These are phyloP conservation scores for Gallinago jamesoni DNA, from an alignment of 2,113 vertebrate species.

Conservation along the genomic window DNA sequence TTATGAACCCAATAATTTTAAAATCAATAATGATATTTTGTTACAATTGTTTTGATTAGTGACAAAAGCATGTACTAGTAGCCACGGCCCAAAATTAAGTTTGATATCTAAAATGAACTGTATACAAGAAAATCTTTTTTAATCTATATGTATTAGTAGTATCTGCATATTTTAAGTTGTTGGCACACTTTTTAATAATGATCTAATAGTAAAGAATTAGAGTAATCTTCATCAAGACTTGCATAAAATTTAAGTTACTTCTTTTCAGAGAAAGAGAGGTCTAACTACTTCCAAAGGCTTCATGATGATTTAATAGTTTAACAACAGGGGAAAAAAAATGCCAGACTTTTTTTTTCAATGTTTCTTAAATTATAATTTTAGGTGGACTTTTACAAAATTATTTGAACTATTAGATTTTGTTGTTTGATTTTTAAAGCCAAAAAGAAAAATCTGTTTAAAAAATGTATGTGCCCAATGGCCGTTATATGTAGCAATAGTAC, in stretches of 20 bases:
- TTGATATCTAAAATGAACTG: not conserved
- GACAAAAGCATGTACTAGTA: not conserved
- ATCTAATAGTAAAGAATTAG: not conserved
- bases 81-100: not conserved
- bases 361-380: not conserved
- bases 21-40: constrained; percentile 16
- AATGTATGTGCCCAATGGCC: not conserved
- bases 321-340: not conserved
- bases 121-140: not conserved
- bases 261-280: not conserved
- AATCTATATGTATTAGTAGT: not conserved
- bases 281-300: not conserved
- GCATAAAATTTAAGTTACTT: not conserved
- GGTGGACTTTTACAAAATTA: not conserved
- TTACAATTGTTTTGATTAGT: constrained; percentile 19
- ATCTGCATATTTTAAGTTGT: not conserved
- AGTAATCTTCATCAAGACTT: not conserved
- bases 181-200: not conserved
- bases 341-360: not conserved
- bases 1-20: constrained; percentile 30
- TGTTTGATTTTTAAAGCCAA: not conserved
- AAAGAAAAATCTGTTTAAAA: constrained; percentile 3
- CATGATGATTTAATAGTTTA: not conserved
- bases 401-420: not conserved
- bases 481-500: not conserved